These are phyloP conservation scores for Notoglanidium macrostoma DNA, from an alignment of 2,797 vertebrate species.

Conservation along the genomic window DNA sequence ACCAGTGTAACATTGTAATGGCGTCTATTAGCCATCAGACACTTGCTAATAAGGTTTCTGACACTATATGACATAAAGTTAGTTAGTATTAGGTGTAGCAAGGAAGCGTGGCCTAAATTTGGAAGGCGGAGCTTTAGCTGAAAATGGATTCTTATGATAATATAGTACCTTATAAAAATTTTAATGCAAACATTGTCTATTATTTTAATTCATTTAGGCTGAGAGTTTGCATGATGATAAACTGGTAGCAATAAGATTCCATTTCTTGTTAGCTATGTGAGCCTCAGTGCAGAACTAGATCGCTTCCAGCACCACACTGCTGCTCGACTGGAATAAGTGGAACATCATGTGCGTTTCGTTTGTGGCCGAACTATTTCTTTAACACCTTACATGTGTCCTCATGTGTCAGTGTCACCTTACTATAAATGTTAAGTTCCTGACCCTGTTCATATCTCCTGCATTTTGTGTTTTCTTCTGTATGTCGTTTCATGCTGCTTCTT, in stretches of 20 bases:
- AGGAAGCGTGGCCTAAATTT: not conserved
- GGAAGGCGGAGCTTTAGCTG: not conserved
- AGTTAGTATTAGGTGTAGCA: not conserved
- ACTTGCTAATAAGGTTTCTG: not conserved
- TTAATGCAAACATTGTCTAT: not conserved
- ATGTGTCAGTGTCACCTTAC: not conserved
- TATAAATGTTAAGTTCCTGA: conserved; percentile 17
- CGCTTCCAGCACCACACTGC: not conserved
- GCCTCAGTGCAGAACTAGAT: not conserved
- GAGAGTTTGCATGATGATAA: not conserved
- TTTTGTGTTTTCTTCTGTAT: conserved; percentile 53
- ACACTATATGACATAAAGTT: not conserved
- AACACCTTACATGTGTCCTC: not conserved
- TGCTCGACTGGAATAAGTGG: not conserved
- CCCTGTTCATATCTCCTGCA: conserved; percentile 36
- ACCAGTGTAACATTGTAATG: not conserved
- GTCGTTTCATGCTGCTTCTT: conserved; percentile 49
- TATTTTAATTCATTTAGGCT: not conserved
- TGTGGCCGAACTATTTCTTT: not conserved
- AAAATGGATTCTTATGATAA: not conserved
- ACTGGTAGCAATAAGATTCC: not conserved
- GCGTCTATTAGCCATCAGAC: not conserved
- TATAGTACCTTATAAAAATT: not conserved
- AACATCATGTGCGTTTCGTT: not conserved
- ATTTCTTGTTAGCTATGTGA: not conserved